Evolutionary conservation across 1,140 invertebrate genomes (phyloP).

Genomic region (Pseudomyrmex pallidus): DNA sequence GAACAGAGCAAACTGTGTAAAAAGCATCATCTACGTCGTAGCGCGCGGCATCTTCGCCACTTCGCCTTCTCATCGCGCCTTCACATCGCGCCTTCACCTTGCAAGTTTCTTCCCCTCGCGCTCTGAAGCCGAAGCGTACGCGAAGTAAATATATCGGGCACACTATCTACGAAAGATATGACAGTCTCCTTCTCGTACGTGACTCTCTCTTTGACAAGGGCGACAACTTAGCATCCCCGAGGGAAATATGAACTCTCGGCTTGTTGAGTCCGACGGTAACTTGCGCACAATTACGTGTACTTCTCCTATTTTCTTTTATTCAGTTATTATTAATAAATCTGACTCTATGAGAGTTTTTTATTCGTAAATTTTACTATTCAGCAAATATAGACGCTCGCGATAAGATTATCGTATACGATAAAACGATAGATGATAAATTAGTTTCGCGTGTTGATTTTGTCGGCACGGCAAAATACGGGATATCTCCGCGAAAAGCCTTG

Average conservation of each 20-base stretch:
- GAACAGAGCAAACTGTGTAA: conserved; percentile 28
- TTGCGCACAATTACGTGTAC: background rate
- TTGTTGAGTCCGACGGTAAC: background rate
- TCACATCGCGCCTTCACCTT: background rate
- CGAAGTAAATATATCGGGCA: conserved; percentile 58
- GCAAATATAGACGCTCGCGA: too few species aligned
- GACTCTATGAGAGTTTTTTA: too few species aligned
- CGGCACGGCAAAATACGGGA: background rate
- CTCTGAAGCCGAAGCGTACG: conserved; percentile 32
- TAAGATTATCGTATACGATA: too few species aligned
- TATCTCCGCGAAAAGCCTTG: background rate
- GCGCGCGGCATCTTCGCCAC: conserved; percentile 37
- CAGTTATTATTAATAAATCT: background rate
- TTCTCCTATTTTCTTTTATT: background rate
- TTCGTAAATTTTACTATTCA: too few species aligned
- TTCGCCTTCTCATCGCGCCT: conserved; percentile 15
- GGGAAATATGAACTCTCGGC: conserved; percentile 18
- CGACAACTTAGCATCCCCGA: conserved; percentile 9
- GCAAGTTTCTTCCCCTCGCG: background rate
- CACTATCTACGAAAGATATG: conserved; percentile 33
- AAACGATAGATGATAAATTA: too few species aligned
- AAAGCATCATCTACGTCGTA: conserved; percentile 49
- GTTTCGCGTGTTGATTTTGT: background rate
- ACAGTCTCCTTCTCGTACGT: conserved; percentile 40
- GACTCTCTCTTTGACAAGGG: conserved; percentile 36